phyloP scores from a whole-genome alignment of 2,113 vertebrate species.

The Psophia crepitans region DNA sequence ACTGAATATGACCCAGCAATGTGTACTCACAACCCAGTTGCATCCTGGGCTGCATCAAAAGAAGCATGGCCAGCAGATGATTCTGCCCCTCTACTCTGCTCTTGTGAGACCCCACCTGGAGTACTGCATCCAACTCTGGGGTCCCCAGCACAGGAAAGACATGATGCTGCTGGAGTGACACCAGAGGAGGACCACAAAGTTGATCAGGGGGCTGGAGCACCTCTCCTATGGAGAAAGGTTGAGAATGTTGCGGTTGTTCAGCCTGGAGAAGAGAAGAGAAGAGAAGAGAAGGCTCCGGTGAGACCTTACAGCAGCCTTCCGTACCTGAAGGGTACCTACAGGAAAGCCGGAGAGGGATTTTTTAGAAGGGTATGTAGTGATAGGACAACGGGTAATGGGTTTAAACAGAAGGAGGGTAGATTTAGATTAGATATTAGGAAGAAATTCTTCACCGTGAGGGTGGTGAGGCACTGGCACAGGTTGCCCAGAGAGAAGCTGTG shows the following conservation, averaged over 20 bases:
- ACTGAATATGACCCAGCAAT: too few relatives aligned
- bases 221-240: background rate
- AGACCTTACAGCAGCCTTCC: background rate
- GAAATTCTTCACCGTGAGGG: too few relatives aligned
- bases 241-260: background rate
- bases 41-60: background rate
- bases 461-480: background rate
- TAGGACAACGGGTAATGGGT: background rate
- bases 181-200: background rate
- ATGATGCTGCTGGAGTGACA: background rate
- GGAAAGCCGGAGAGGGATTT: background rate
- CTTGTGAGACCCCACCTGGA: background rate
- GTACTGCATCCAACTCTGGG: background rate
- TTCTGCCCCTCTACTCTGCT: background rate
- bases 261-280: background rate
- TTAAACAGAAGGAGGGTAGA: background rate
- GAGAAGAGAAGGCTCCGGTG: background rate
- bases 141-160: background rate
- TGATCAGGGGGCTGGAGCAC: background rate
- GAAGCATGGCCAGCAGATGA: background rate
- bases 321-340: background rate
- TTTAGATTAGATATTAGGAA: too few relatives aligned
- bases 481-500: background rate
- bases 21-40: rapidly evolving
- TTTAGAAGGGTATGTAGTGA: too few relatives aligned